phyloP scores from a whole-genome alignment of 2,797 vertebrate genomes.

The Heterohyrax brucei region DNA sequence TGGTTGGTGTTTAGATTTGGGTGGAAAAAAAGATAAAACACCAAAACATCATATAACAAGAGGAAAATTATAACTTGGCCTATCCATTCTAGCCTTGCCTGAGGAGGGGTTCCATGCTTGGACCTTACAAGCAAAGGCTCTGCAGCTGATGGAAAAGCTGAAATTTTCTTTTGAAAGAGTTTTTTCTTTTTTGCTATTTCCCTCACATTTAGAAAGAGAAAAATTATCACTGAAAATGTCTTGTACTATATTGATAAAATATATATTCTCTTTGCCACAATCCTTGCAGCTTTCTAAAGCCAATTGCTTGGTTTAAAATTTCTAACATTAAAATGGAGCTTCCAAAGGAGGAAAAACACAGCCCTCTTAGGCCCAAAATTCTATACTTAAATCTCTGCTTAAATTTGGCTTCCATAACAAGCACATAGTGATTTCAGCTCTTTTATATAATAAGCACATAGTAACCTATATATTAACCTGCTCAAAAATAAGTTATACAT shows the following conservation, averaged over 20 bases:
- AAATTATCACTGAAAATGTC: conserved; percentile 75
- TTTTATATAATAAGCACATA: conserved; percentile 82
- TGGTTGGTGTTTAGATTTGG: conserved; percentile 41
- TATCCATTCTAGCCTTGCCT: conserved; percentile 51
- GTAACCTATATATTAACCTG: conserved; percentile 78
- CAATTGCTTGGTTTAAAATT: conserved; percentile 79
- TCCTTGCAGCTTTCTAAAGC: conserved; percentile 80
- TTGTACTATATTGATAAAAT: conserved; percentile 74
- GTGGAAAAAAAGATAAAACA: background rate
- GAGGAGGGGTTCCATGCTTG: background rate
- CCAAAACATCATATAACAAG: background rate
- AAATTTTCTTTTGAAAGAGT: conserved; percentile 25
- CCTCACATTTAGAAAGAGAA: conserved; percentile 47
- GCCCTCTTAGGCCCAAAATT: conserved; percentile 44
- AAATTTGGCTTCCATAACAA: conserved; percentile 82
- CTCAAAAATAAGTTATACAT: conserved; percentile 7
- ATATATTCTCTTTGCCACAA: conserved; percentile 81
- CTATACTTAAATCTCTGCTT: conserved; percentile 74
- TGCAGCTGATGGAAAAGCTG: conserved; percentile 11
- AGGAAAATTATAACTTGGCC: conserved; percentile 49
- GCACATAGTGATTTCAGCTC: conserved; percentile 73
- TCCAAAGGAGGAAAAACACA: conserved; percentile 73
- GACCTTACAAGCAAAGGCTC: background rate
- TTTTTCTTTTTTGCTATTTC: background rate
- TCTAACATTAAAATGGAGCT: conserved; percentile 41